A percentile compares a stretch with the other conserved stretches of the same genome.
phyloP scores from a whole-genome alignment of 2,113 vertebrate genomes.

The Lampris incognitus region DNA sequence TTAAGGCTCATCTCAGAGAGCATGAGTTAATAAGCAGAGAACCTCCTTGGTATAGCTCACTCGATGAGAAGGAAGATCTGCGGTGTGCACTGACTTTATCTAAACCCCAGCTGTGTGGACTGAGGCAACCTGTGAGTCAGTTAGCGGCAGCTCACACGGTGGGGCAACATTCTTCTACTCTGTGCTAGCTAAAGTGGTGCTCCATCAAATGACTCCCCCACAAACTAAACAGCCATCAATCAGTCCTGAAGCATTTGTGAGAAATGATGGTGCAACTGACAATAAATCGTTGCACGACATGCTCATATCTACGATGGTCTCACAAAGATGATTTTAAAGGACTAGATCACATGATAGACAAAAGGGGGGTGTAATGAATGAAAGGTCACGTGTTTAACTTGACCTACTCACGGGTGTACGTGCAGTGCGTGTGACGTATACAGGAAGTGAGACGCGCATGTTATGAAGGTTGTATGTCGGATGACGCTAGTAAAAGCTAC shows the following conservation, averaged over 20 bases:
- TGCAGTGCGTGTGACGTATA: no score
- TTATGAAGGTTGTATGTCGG: no score
- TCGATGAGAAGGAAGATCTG: not conserved
- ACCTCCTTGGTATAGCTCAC: not conserved
- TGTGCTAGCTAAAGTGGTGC: conserved; percentile 20
- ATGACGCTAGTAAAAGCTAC: no score
- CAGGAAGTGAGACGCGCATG: no score
- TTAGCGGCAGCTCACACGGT: conserved; percentile 24
- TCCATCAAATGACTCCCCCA: conserved; percentile 28
- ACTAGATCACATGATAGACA: not conserved
- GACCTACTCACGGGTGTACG: no score
- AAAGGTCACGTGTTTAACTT: no score
- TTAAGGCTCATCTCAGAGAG: not conserved
- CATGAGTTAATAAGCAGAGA: not conserved
- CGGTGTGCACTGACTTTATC: not conserved
- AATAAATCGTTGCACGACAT: not conserved
- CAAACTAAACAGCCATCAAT: conserved; percentile 4
- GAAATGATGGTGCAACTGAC: not conserved
- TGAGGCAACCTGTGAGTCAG: conserved; percentile 40
- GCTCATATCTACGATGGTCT: no score
- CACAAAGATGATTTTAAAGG: not conserved
- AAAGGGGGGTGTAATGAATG: no score
- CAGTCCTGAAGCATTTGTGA: no score
- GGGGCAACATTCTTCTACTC: conserved; percentile 53
- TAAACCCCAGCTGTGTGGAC: conserved; percentile 2